Evolutionary conservation across 1,140 invertebrate species (phyloP).

Genomic region (Euwallacea similis): DNA sequence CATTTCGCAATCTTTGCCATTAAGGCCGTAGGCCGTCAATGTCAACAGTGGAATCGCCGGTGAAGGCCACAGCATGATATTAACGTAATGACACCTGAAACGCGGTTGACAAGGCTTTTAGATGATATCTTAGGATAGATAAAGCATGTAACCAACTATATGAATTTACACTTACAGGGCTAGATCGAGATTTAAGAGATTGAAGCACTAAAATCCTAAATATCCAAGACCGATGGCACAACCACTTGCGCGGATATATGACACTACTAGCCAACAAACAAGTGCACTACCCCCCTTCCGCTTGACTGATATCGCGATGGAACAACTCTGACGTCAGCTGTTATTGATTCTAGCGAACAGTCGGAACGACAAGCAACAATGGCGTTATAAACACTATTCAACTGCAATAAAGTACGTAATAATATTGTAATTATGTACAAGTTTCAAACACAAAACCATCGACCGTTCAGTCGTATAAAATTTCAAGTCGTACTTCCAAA

Average conservation of each 20-base stretch:
- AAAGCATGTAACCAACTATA: not conserved
- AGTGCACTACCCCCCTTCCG: constrained; percentile 51
- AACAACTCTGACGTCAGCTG: constrained; percentile 51
- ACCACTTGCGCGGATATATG: constrained; percentile 53
- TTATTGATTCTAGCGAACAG: constrained; percentile 52
- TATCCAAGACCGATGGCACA: constrained; percentile 48
- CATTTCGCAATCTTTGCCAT: constrained; percentile 53
- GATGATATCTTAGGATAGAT: no score
- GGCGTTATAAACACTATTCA: constrained; percentile 42
- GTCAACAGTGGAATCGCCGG: constrained; percentile 53
- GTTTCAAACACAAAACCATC: constrained; percentile 14
- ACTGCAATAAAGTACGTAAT: no score
- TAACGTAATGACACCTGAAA: constrained; percentile 16
- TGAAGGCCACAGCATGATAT: constrained; percentile 53
- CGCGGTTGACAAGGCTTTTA: no score
- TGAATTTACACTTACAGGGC: not conserved
- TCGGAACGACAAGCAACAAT: constrained; percentile 43
- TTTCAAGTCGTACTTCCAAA: not conserved
- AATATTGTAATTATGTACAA: no score
- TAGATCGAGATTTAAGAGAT: not conserved
- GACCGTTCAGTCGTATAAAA: constrained; percentile 3
- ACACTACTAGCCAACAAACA: constrained; percentile 54
- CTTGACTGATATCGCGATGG: constrained; percentile 49
- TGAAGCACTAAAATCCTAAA: not conserved
- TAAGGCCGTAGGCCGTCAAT: constrained; percentile 53